phyloP scores from a whole-genome alignment of 1,140 invertebrate genomes.

The Drosophila aff. region DNA sequence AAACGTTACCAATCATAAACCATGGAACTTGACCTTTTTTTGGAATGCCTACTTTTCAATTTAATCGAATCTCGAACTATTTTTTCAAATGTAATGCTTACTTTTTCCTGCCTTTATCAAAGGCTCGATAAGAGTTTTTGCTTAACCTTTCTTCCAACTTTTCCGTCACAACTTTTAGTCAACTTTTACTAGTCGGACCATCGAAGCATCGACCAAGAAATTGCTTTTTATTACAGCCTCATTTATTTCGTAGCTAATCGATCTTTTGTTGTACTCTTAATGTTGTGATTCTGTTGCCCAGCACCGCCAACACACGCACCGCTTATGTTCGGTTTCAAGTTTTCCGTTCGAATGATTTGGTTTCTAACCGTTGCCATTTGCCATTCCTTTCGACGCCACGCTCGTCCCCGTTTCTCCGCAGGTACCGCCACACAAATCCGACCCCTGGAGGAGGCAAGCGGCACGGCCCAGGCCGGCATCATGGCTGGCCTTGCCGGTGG shows the following conservation, averaged over 20 bases:
- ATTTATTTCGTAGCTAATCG: conserved; percentile 17
- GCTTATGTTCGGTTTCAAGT: conserved; percentile 33
- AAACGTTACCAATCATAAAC: conserved; percentile 6
- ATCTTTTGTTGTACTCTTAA: conserved; percentile 48
- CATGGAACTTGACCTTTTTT: conserved; percentile 1
- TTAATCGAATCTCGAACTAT: conserved; percentile 9
- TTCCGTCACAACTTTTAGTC: neutral
- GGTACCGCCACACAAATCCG: conserved; percentile 77
- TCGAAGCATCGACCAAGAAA: neutral
- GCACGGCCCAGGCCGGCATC: conserved; percentile 33
- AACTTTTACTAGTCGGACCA: neutral
- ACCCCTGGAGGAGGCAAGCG: conserved; percentile 63
- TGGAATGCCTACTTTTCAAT: conserved; percentile 3
- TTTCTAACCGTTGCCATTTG: conserved; percentile 48
- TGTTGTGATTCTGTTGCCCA: conserved; percentile 58
- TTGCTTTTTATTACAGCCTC: conserved; percentile 43
- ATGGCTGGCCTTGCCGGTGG: conserved; percentile 27
- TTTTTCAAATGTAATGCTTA: conserved; percentile 30
- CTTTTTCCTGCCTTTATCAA: conserved; percentile 29
- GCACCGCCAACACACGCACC: conserved; percentile 22
- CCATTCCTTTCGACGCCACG: conserved; percentile 51
- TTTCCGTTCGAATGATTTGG: conserved; percentile 41
- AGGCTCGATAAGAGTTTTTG: conserved; percentile 26
- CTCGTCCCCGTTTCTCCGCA: conserved; percentile 51
- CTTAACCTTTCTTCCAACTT: neutral